These are phyloP conservation scores for Brassicogethes aeneus DNA, from an alignment of 2,888 invertebrate species.

Conservation along the genomic window DNA sequence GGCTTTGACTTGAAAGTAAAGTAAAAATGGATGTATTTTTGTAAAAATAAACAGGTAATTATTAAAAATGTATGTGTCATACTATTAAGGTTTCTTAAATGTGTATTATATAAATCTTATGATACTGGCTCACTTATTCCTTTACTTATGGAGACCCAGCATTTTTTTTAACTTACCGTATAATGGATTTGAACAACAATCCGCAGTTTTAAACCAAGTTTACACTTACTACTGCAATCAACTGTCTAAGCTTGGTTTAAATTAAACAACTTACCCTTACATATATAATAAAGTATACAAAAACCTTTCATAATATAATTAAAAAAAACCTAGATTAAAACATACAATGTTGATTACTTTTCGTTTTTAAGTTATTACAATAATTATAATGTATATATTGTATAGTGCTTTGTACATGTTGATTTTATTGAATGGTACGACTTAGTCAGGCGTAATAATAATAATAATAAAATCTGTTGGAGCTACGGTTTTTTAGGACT, in stretches of 20 bases:
- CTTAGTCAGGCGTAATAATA: conserved; percentile 28
- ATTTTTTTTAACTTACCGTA: background rate
- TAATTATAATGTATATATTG: conserved; percentile 42
- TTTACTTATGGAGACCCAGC: background rate
- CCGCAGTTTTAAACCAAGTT: background rate
- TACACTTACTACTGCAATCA: background rate
- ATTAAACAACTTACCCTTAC: too few species aligned
- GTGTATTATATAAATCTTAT: background rate
- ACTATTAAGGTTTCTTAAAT: background rate
- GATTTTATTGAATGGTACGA: conserved; percentile 41
- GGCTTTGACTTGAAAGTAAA: background rate
- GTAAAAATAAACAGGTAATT: background rate
- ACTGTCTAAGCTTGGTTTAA: too few species aligned
- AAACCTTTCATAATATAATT: background rate
- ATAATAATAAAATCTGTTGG: background rate
- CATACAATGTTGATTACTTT: conserved; percentile 20
- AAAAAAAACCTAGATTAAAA: background rate
- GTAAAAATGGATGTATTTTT: background rate
- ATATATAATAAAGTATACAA: conserved; percentile 1
- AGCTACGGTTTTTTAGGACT: conserved; percentile 3
- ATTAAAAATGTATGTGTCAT: background rate
- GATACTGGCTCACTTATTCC: background rate
- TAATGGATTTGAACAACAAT: background rate
- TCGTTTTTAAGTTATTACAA: background rate
- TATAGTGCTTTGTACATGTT: conserved; percentile 51